Evolutionary conservation across 2,888 invertebrate genomes (phyloP).

Genomic region (Odontocolon sp.): DNA sequence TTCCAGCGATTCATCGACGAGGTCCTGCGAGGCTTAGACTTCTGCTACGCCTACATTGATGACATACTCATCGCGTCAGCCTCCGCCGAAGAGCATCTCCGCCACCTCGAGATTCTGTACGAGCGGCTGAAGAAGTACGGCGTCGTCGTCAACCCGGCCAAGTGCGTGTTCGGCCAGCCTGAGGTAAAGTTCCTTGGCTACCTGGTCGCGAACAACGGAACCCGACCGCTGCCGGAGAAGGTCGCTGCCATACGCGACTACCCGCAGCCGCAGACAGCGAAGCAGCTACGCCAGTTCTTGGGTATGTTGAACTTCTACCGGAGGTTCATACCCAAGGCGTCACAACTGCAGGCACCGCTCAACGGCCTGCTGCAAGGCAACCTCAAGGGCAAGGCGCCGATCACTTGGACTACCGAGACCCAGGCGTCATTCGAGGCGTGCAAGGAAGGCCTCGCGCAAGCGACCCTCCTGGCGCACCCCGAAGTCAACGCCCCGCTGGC

Average conservation of each 20-base stretch:
- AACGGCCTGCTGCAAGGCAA: constrained; percentile 31
- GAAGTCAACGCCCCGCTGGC: too few relatives aligned
- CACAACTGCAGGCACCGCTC: constrained; percentile 28
- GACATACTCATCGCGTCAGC: constrained; percentile 34
- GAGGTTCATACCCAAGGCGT: constrained; percentile 15
- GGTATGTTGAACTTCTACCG: constrained; percentile 53
- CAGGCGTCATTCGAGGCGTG: constrained; percentile 26
- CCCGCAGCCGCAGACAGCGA: constrained; percentile 35
- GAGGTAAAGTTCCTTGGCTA: constrained; percentile 50
- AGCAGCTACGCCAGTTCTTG: constrained; percentile 41
- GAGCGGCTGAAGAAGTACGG: constrained; percentile 23
- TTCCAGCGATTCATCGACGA: constrained; percentile 77
- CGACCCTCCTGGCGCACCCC: not conserved
- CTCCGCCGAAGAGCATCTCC: constrained; percentile 4
- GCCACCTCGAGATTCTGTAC: constrained; percentile 20
- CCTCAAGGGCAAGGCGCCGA: constrained; percentile 40
- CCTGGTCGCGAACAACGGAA: constrained; percentile 29
- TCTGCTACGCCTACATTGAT: constrained; percentile 72
- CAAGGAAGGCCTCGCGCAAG: constrained; percentile 31
- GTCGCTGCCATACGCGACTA: constrained; percentile 45
- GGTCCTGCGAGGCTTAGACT: constrained; percentile 71
- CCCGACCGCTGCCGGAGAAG: constrained; percentile 28
- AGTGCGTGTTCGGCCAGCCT: constrained; percentile 39
- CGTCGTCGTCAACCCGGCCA: constrained; percentile 37
- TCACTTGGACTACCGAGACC: constrained; percentile 22